Evolutionary conservation across 1,140 invertebrate genomes (phyloP), one percentile per base, ranked within the genome.

Genomic region (Meloidogyne floridensis): DNA sequence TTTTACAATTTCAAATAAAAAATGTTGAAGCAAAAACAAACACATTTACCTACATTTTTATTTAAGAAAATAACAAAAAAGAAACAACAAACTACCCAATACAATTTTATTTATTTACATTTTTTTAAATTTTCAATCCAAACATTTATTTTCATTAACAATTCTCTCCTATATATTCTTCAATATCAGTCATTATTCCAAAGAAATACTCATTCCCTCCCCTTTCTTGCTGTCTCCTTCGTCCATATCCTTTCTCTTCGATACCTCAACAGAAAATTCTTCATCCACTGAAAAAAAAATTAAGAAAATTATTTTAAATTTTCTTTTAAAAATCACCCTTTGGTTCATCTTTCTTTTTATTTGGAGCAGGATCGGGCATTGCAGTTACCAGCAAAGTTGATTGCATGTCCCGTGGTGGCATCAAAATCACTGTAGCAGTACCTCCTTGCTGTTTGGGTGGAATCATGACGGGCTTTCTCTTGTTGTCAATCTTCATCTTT

Each of bases 381-480:
- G 59, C 59, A 65, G 59, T 65, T 65, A 65, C n/a, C n/a, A 65
- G 59, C 59, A 65, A 6, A 11, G 59, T 65, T 65, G 59, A 65
- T 65, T 65, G 59, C 59, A 65, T 65, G n/a, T 65, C 59, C 15
- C 59, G 59, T 18, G 59, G 59, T n/a, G 59, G 59, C 59, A 65
- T 65, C 59, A 65, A 65, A 65, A 65, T 65, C n/a, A 65, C 59
- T 18, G 59, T 65, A 65, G 59, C 59, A n/a, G 59, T 65, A 65
- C 59, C 59, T 65, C 59, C 59, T 65, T 65, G 15, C 5, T 65
- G 59, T 65, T 65, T 65, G 59, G 59, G 59, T 18, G 59, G 59
- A 65, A 65, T 65, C 59, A 65, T 65, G 6, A 65, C 15, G 15
- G 59, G 59, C 4, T 65, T 65, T 11, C 59, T 65, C 15, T n/a